Base-by-base conservation (phyloP, 2,113 vertebrate genomes). In the Nasalis larvatus region DNA sequence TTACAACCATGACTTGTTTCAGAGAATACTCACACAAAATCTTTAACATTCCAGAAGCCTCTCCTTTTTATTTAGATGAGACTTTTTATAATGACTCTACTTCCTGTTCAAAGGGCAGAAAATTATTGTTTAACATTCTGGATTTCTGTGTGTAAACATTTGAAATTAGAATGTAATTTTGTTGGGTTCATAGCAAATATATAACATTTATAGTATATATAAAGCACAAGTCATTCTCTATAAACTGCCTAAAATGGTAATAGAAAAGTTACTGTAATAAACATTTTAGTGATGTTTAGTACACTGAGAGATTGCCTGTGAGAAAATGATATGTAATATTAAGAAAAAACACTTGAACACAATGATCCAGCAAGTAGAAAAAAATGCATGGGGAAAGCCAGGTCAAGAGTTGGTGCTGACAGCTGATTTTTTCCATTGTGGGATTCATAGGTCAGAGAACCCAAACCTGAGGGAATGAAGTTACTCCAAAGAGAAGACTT, bases 81-180 rank as follows among this genome's bases (percentile, higher is more conserved):
- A 74, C 21, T 47, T 88, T 87, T 74, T 82, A 80, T 81, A 52
- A 80, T 30, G 83, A 95, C 21, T 93, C 42, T 17, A 69, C 42
- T 89, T 94, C 77, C 42, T 23, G 1, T 81, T 95, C 86, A 58
- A 73, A 89, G 45, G 52, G 49, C 18, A 92, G 37, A 76, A 95
- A 93, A 96, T 81, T 30, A 82, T 49, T 78, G 63, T 81, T 95
- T 52, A 88, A 80, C 47, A 30, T 86, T 93, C 80, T 49, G 35
- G 32, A 91, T 47, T 32, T 69, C 73, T 82, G 74, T 74, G 52
- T 54, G 1, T 87, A 89, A 96, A 95, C 49, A 56, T 47, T 73
- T 92, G 35, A 85, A 91, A 93, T 94, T 81, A 95, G 58, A 92
- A 66, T 73, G 63, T 69, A 76, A 95, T 96, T 66, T 66, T 92